Evolutionary conservation across 2,888 invertebrate genomes (phyloP), one percentile per base, ranked within the genome.

Genomic region (Linyphia triangularis): DNA sequence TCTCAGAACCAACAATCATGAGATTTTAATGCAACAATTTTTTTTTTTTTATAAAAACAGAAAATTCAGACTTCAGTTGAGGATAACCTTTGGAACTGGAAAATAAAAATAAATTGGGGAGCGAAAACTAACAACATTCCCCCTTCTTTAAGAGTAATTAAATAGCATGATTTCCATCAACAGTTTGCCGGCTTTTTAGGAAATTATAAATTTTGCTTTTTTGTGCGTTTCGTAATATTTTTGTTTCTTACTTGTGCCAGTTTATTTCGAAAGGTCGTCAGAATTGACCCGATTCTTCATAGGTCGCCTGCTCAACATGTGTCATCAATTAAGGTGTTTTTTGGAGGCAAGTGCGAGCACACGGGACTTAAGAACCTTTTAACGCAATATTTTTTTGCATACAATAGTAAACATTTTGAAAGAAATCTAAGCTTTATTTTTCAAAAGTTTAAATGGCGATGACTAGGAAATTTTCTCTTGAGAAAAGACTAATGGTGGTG

Each of bases 191-290:
- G 9, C 19, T 40, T 81, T 81, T 69, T 3, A 57, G 67, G 9
- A 79, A 69, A 81, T 81, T 81, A 81, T 28, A 51, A 19, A 24
- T 65, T 22, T 37, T 59, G 30, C 57, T 57, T 19, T 59, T 19
- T 26, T 33, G n/a, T n/a, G 24, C 9, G n/a, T 82, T 82, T 82
- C 63, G 82, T 63, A 82, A 72, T 26, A 16, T 61, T 63, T 70
- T n/a, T 19, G 61, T 24, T 43, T 72, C 9, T 70, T 72, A 10
- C 43, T 7, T n/a, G 73, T 83, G 77, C 77, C 26, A 67, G 57
- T 84, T 84, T 37, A 37, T 84, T 75, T 43, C 24, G 9, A 43
- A 51, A 77, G 84, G 77, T 78, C 70, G 61, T 59, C 61, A 26
- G 59, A 61, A 69, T 78, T 85, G 85, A 85, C 73, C 85, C 75